Conservation (phyloP, 2,888 invertebrate genomes). For the Lysandra bellargus region DNA sequence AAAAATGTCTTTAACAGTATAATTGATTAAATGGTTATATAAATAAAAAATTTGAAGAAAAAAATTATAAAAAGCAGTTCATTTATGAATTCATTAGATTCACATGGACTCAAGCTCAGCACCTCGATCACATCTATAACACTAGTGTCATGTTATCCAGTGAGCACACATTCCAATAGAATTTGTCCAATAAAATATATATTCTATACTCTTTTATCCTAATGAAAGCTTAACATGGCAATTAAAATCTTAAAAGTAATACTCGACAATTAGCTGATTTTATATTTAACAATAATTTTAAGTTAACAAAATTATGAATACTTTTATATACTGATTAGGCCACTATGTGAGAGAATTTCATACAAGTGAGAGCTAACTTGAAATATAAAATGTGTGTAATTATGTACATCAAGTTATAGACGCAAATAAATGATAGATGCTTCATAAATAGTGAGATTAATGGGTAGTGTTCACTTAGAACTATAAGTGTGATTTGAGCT, state of each 20-base stretch:
- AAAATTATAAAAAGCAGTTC: constrained; percentile 49
- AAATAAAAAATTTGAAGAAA: constrained; percentile 56
- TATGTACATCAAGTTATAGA: constrained; percentile 56
- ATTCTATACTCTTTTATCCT: constrained; percentile 20
- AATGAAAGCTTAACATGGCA: constrained; percentile 31
- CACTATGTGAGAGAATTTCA: constrained; percentile 63
- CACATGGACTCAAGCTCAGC: constrained; percentile 42
- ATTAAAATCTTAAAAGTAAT: constrained; percentile 51
- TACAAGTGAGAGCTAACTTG: constrained; percentile 62
- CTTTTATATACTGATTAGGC: constrained; percentile 63
- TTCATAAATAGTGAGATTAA: constrained; percentile 68
- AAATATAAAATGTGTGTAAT: constrained; percentile 54
- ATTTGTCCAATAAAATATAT: neutral
- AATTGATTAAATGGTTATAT: constrained; percentile 61
- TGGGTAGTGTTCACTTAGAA: constrained; percentile 72
- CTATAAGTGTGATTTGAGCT: constrained; percentile 73
- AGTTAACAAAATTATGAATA: constrained; percentile 35
- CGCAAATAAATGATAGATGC: constrained; percentile 67
- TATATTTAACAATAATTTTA: constrained; percentile 46
- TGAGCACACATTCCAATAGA: constrained; percentile 42
- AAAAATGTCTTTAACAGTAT: constrained; percentile 74
- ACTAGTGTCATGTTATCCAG: constrained; percentile 46
- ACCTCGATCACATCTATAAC: constrained; percentile 43
- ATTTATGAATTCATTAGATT: constrained; percentile 42
- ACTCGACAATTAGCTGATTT: constrained; percentile 66